These are phyloP conservation scores for Achroia grisella DNA, from an alignment of 1,140 invertebrate genomes.

Conservation along the genomic window DNA sequence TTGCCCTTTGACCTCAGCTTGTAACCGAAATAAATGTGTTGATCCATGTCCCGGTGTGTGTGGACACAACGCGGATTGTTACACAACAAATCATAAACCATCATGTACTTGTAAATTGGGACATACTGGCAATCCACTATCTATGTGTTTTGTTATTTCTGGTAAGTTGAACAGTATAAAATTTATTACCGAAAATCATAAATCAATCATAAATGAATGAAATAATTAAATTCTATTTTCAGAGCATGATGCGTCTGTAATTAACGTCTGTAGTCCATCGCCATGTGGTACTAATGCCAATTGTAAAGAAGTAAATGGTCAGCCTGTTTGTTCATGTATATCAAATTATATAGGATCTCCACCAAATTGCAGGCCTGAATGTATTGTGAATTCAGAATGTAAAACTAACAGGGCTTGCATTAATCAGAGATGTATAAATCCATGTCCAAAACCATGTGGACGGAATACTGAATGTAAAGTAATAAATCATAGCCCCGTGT, in stretches of 20 bases:
- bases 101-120: constrained; percentile 83
- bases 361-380: constrained; percentile 77
- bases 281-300: constrained; percentile 55
- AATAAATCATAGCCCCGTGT: constrained; percentile 76
- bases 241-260: constrained; percentile 34
- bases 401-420: constrained; percentile 76
- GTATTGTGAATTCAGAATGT: constrained; percentile 79
- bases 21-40: constrained; percentile 84
- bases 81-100: constrained; percentile 85
- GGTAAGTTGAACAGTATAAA: constrained; percentile 27
- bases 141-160: constrained; percentile 70
- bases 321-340: constrained; percentile 77
- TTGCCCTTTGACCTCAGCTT: constrained; percentile 83
- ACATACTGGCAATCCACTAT: constrained; percentile 85
- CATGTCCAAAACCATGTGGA: constrained; percentile 75
- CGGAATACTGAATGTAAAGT: constrained; percentile 74
- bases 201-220: constrained; percentile 1
- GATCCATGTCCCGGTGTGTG: constrained; percentile 88
- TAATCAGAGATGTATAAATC: constrained; percentile 78
- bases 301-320: constrained; percentile 56
- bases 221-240: constrained; percentile 20
- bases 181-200: background rate
- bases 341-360: constrained; percentile 75
- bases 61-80: constrained; percentile 86
- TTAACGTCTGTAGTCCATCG: constrained; percentile 74